Conservation (phyloP, 2,113 vertebrate species). For the Albula goreensis region DNA sequence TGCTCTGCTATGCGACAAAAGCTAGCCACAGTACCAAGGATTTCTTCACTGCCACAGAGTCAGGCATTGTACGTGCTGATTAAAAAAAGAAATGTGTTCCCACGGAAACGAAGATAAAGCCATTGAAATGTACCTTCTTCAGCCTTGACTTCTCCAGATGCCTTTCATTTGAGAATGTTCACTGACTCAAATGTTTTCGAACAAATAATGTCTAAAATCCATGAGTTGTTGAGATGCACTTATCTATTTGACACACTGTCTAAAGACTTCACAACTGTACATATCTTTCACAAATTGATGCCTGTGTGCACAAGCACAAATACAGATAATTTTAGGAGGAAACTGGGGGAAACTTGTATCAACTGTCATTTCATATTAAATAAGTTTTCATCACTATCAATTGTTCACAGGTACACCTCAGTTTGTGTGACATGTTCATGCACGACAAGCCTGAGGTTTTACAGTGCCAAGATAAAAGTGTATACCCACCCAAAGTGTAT, state of each 20-base stretch:
- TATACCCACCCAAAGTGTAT: too few relatives aligned
- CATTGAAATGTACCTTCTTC: constrained; percentile 14
- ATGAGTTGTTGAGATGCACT: background rate
- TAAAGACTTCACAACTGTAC: background rate
- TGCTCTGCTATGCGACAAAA: constrained; percentile 11
- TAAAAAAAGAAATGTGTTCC: constrained; percentile 26
- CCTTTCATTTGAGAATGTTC: constrained; percentile 6
- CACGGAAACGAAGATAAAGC: constrained; percentile 26
- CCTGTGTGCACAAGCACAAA: background rate
- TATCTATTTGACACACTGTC: background rate
- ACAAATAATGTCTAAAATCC: background rate
- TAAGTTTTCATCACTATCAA: background rate
- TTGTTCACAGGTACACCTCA: background rate
- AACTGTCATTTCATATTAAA: background rate
- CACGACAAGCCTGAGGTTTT: background rate
- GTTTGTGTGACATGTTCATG: background rate
- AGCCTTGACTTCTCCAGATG: constrained; percentile 40
- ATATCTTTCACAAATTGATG: background rate
- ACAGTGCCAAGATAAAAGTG: background rate
- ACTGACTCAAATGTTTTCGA: background rate
- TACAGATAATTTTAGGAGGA: background rate
- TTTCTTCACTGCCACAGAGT: background rate
- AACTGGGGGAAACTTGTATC: too few relatives aligned
- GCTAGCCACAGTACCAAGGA: constrained; percentile 29
- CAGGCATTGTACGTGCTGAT: constrained; percentile 21